These are phyloP conservation scores for Mergus octosetaceus DNA, from an alignment of 2,797 vertebrate genomes.

Conservation along the genomic window DNA sequence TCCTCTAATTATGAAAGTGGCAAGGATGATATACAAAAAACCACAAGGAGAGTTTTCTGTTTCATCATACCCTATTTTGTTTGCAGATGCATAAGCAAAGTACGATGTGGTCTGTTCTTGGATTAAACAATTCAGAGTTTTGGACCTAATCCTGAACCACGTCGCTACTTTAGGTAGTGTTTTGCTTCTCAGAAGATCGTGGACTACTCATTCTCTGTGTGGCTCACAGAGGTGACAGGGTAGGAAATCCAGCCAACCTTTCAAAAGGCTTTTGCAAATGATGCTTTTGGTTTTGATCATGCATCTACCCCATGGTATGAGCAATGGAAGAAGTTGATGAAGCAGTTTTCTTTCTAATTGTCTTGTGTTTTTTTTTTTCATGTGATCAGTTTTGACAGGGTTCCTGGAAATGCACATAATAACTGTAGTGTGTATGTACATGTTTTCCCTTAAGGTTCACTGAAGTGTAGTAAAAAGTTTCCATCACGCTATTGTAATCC, in stretches of 20 bases:
- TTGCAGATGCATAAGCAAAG: conserved; percentile 9
- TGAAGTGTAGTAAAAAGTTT: conserved; percentile 64
- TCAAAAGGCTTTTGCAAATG: conserved; percentile 1
- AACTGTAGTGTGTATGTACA: background rate
- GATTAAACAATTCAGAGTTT: conserved; percentile 13
- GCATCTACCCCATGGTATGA: background rate
- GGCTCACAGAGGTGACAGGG: background rate
- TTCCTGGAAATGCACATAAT: conserved; percentile 47
- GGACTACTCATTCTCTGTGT: background rate
- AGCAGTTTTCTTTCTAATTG: conserved; percentile 42
- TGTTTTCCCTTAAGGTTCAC: conserved; percentile 61
- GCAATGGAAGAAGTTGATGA: conserved; percentile 48
- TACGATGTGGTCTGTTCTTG: background rate
- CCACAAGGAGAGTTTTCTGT: conserved; percentile 45
- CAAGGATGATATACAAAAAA: conserved; percentile 25
- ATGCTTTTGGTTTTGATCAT: conserved; percentile 40
- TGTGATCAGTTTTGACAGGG: conserved; percentile 41
- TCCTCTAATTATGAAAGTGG: conserved; percentile 59
- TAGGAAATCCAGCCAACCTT: conserved; percentile 27
- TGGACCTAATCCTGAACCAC: background rate
- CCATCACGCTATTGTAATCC: conserved; percentile 33
- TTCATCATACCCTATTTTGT: conserved; percentile 43
- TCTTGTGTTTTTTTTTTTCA: conserved; percentile 31
- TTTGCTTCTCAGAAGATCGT: background rate
- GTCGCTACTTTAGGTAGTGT: background rate